Percentiles rank a stretch among this genome's conserved stretches.
Evolutionary conservation across 1,140 invertebrate species (phyloP).

Genomic region (Drosophila obscura): DNA sequence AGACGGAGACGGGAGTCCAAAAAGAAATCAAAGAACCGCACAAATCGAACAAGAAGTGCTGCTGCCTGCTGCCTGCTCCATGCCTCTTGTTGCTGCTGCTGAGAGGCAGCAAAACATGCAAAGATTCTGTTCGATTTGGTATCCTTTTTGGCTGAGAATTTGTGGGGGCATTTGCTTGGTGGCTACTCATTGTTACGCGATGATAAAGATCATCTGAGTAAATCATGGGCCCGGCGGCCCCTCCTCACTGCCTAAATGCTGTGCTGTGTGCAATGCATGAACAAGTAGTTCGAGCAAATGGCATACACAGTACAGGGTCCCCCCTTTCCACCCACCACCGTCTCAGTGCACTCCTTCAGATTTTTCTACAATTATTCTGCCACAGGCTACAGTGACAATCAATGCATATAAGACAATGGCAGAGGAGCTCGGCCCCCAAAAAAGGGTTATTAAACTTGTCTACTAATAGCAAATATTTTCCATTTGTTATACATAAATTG

Average conservation of each 20-base stretch:
- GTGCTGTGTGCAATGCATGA: slow-evolving; percentile 63
- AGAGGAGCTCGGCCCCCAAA: no score
- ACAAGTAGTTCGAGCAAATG: slow-evolving; percentile 80
- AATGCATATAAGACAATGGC: background rate
- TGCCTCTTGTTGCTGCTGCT: background rate
- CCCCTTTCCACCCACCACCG: slow-evolving; percentile 3
- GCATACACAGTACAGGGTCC: slow-evolving; percentile 55
- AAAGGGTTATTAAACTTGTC: no score
- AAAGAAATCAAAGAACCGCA: slow-evolving; percentile 9
- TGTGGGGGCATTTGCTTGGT: slow-evolving; percentile 39
- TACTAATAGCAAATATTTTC: no score
- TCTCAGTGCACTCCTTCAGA: background rate
- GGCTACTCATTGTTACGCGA: slow-evolving; percentile 64
- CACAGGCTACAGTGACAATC: background rate
- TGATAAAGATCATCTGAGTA: slow-evolving; percentile 79
- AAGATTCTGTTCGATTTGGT: slow-evolving; percentile 49
- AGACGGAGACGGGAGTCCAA: no score
- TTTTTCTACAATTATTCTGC: background rate
- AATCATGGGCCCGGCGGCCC: slow-evolving; percentile 59
- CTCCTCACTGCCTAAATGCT: slow-evolving; percentile 32
- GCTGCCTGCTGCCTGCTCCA: background rate
- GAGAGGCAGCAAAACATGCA: slow-evolving; percentile 53
- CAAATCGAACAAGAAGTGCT: slow-evolving; percentile 48
- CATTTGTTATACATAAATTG: no score
- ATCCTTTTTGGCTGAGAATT: slow-evolving; percentile 77